Conservation (phyloP, 2,113 vertebrate species). For the Ceratotherium simum region DNA sequence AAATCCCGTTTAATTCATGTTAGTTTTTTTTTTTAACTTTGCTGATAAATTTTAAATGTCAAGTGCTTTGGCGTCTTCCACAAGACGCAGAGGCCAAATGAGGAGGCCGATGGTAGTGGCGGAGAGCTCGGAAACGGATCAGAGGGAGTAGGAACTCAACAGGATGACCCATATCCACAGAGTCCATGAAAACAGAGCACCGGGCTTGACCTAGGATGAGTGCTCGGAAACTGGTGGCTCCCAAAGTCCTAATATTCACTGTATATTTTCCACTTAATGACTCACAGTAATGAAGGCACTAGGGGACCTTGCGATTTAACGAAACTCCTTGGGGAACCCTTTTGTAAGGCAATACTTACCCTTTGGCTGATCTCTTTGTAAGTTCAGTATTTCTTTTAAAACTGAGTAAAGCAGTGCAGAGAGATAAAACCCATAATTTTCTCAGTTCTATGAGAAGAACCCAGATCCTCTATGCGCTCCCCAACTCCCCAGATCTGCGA, state of each 20-base stretch:
- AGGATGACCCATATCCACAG: not conserved
- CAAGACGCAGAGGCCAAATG: constrained; percentile 68
- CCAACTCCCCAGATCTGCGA: not conserved
- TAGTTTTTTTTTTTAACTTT: constrained; percentile 79
- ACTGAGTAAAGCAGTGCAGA: not conserved
- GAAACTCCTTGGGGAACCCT: not conserved
- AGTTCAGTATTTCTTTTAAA: constrained; percentile 6
- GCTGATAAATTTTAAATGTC: constrained; percentile 81
- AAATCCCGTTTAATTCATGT: constrained; percentile 80
- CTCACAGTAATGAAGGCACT: not conserved
- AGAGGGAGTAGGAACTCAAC: not conserved
- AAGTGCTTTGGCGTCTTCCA: constrained; percentile 62
- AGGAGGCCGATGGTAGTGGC: constrained; percentile 45
- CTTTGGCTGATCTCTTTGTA: not conserved
- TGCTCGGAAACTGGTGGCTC: not conserved
- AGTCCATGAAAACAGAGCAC: not conserved
- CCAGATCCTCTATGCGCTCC: not conserved
- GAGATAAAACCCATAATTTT: not conserved
- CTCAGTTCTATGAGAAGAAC: constrained; percentile 27
- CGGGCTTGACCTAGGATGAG: not conserved
- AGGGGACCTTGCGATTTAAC: not conserved
- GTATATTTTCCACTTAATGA: constrained; percentile 27
- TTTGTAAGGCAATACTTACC: not conserved
- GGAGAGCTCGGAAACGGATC: constrained; percentile 20
- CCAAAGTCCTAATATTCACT: not conserved